Base-by-base conservation (phyloP, 1,140 invertebrate genomes). In the Acromyrmex heyeri region DNA sequence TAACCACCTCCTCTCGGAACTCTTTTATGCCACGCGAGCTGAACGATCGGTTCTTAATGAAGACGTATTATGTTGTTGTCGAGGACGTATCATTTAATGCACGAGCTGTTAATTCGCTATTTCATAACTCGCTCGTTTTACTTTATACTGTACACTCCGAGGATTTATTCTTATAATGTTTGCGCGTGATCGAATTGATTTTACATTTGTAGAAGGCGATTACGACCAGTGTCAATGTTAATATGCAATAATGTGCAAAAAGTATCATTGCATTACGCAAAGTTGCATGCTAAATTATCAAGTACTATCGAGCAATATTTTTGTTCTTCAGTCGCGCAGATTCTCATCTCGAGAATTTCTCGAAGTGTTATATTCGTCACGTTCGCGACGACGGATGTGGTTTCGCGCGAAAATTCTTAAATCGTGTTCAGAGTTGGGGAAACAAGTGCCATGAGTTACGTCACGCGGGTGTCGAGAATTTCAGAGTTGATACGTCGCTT, bases 21-120 rank as follows among this genome's bases (percentile, higher is more conserved):
- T 90, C 86, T 87, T 90, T 90, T 90, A 90, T 90, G 86, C 88
- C 88, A 90, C 89, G 88, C 89, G 89, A 90, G 64, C 88, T 87
- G 85, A 81, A 87, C 88, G 85, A 89, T 90, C 86, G 88, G 83
- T 88, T 86, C 70, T 86, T 87, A 87, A 90, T 90, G 89, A 90
- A 90, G 89, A 90, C 88, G 88, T 90, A 87, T 90, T 86, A 78
- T 82, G 85, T 86, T 86, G 75, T 86, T 78, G 79, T 83, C 79
- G 79, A 83, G 79, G 69, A 83, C 79, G 55, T 83, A 83, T 83
- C 79, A 85, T 89, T 90, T 90, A 86, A 90, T 87, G 78, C 70
- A 85, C 75, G 67, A 53, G 88, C 59, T 62, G 87, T 75, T 83
- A 83, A 83, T 83, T 83, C 14, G 44, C 69, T 62, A 83, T 83